Evolutionary conservation across 2,113 vertebrate genomes (phyloP).

Genomic region (Indri indri): DNA sequence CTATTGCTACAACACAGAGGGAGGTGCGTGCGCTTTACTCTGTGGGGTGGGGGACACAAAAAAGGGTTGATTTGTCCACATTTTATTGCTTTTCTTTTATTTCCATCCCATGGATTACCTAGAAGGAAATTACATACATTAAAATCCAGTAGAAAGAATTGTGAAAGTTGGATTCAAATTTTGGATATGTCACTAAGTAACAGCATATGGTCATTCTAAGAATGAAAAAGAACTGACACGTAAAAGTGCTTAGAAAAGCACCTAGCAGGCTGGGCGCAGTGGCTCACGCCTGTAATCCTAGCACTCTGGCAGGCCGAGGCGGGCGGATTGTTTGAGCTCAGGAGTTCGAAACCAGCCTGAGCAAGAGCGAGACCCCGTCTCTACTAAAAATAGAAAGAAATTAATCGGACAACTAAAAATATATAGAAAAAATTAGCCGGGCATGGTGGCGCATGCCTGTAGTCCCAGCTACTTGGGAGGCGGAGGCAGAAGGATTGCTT

Average conservation of each 20-base stretch:
- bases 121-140: slow-evolving; percentile 40
- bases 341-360: too few relatives aligned
- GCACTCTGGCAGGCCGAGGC: too few relatives aligned
- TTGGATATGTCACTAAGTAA: slow-evolving; percentile 12
- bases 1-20: slow-evolving; percentile 99
- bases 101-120: slow-evolving; percentile 29
- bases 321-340: too few relatives aligned
- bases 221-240: slow-evolving; percentile 5
- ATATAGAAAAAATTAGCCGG: too few relatives aligned
- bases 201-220: neutral
- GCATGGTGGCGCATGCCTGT: too few relatives aligned
- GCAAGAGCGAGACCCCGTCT: too few relatives aligned
- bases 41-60: slow-evolving; percentile 69
- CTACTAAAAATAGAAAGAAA: too few relatives aligned
- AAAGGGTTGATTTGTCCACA: slow-evolving; percentile 69
- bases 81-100: slow-evolving; percentile 56
- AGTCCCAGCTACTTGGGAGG: too few relatives aligned
- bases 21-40: slow-evolving; percentile 91
- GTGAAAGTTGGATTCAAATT: slow-evolving; percentile 1
- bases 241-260: neutral
- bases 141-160: slow-evolving; percentile 31
- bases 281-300: too few relatives aligned
- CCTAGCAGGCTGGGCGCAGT: too few relatives aligned
- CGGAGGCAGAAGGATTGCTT: too few relatives aligned
- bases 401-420: too few relatives aligned